Conservation (phyloP, 2,888 invertebrate genomes). For the Trissoscelio sp. region DNA sequence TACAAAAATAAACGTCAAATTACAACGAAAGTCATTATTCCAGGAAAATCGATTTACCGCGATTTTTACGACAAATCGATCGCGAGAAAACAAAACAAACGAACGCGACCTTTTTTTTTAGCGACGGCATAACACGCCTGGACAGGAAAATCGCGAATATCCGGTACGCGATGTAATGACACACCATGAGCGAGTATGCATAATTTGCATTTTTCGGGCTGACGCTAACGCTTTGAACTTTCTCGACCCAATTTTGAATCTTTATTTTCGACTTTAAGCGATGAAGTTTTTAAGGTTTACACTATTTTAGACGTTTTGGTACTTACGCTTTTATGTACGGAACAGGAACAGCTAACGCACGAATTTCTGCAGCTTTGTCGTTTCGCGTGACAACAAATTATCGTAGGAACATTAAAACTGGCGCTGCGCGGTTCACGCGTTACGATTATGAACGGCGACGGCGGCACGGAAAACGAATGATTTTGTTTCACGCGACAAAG, state of each 20-base stretch:
- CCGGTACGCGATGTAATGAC: background rate
- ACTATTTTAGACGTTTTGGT: no score
- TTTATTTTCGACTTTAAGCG: no score
- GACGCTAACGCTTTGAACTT: background rate
- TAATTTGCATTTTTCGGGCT: background rate
- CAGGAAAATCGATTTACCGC: background rate
- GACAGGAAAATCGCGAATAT: conserved; percentile 7
- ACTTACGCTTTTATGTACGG: conserved; percentile 2
- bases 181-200: background rate
- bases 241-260: background rate
- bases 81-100: background rate
- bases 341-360: background rate
- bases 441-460: conserved; percentile 16
- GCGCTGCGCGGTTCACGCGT: conserved; percentile 5
- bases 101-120: background rate
- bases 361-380: background rate
- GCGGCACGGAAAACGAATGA: conserved; percentile 39
- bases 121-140: background rate
- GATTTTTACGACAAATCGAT: conserved; percentile 8
- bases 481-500: conserved; percentile 45
- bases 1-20: background rate
- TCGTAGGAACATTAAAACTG: conserved; percentile 9
- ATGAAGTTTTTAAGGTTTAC: no score
- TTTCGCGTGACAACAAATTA: conserved; percentile 1
- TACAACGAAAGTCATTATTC: no score